A percentile compares a stretch with the other conserved stretches of the same genome.
Conservation (phyloP, 2,113 vertebrate species). For the Centropristis striata region DNA sequence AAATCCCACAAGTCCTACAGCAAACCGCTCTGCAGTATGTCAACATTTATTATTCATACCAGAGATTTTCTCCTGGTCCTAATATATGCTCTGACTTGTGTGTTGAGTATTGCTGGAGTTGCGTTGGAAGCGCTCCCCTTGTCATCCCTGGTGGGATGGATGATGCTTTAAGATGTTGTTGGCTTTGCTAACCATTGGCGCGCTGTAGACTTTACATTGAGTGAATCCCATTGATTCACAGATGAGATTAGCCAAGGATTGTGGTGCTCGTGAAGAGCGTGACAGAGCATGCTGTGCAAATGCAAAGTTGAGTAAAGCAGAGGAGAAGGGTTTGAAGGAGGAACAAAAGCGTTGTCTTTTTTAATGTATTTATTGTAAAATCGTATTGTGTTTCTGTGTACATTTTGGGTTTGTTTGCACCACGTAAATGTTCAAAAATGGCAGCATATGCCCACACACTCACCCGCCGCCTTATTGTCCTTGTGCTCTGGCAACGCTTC, state of each 20-base stretch:
- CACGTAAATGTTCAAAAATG: slow-evolving; percentile 32
- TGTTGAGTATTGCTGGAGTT: not conserved
- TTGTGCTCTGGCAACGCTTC: slow-evolving; percentile 29
- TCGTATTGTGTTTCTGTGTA: not conserved
- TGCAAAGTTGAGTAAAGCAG: slow-evolving; percentile 5
- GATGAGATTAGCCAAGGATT: slow-evolving; percentile 49
- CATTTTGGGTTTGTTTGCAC: not conserved
- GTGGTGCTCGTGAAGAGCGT: slow-evolving; percentile 13
- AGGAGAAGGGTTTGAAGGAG: slow-evolving; percentile 6
- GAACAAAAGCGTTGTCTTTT: not conserved
- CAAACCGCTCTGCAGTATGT: not conserved
- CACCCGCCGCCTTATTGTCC: slow-evolving; percentile 29
- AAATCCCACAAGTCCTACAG: not conserved
- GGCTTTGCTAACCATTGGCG: slow-evolving; percentile 22
- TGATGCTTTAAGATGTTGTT: slow-evolving; percentile 21
- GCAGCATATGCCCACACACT: slow-evolving; percentile 34
- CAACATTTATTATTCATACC: slow-evolving; percentile 20
- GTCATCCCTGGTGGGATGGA: slow-evolving; percentile 17
- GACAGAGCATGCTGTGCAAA: not conserved
- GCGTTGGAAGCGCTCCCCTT: slow-evolving; percentile 1
- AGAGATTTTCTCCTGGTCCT: not conserved
- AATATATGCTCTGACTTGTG: not conserved
- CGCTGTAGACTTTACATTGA: slow-evolving; percentile 7
- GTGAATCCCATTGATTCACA: slow-evolving; percentile 40
- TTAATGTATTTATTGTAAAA: not conserved